phyloP scores from a whole-genome alignment of 2,888 invertebrate species.

The Melanargia galathea region DNA sequence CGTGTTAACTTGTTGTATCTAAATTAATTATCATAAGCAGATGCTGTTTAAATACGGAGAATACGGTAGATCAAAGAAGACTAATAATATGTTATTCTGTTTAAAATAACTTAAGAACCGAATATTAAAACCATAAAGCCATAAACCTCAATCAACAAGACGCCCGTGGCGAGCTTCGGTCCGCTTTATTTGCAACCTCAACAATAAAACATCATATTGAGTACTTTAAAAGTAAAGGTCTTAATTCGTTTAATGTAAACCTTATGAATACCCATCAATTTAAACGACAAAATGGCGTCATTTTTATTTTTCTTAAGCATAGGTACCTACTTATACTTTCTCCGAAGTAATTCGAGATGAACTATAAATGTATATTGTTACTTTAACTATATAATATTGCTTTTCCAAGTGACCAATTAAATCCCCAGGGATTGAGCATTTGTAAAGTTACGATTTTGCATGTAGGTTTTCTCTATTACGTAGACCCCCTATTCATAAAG shows the following conservation, averaged over 20 bases:
- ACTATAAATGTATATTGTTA: no score
- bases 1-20: background rate
- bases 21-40: background rate
- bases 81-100: background rate
- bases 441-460: no score
- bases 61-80: slow-evolving; percentile 3
- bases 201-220: slow-evolving; percentile 28
- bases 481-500: no score
- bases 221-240: slow-evolving; percentile 28
- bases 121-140: slow-evolving; percentile 28
- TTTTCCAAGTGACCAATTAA: background rate
- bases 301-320: no score
- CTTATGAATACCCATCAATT: slow-evolving; percentile 30
- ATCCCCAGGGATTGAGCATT: background rate
- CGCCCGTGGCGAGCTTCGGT: slow-evolving; percentile 27
- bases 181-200: slow-evolving; percentile 28
- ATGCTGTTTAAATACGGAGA: background rate
- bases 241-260: slow-evolving; percentile 30
- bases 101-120: slow-evolving; percentile 15
- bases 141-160: slow-evolving; percentile 24
- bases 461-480: no score
- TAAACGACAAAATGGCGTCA: slow-evolving; percentile 18
- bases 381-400: background rate
- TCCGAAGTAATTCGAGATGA: slow-evolving; percentile 4
- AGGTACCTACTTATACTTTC: background rate